Evolutionary conservation across 2,797 vertebrate genomes (phyloP).

Genomic region (Phataginus tricuspis): DNA sequence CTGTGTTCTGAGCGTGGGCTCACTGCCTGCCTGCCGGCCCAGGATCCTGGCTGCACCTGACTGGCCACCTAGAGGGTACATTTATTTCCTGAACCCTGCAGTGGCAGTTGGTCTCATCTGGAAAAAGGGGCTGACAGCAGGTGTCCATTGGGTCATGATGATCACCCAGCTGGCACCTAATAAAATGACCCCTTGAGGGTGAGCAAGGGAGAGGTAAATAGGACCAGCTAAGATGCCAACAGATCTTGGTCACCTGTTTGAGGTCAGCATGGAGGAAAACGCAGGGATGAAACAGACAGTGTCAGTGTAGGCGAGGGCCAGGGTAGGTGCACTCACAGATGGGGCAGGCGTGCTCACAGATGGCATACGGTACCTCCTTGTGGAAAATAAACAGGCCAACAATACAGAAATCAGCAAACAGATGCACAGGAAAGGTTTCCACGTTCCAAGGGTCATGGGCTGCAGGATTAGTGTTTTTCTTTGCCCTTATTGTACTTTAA

Average conservation of each 20-base stretch:
- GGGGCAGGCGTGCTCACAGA: too few species aligned
- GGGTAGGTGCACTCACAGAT: too few species aligned
- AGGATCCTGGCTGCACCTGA: neutral
- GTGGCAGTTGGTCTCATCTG: neutral
- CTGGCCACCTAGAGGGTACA: neutral
- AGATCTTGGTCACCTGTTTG: neutral
- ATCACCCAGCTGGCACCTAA: too few species aligned
- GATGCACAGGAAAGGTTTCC: rapidly evolving
- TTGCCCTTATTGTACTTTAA: neutral
- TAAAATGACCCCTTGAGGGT: neutral
- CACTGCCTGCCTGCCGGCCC: neutral
- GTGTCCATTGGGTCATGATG: neutral
- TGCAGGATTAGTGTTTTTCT: neutral
- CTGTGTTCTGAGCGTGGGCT: neutral
- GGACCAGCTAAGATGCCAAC: neutral
- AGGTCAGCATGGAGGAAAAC: too few species aligned
- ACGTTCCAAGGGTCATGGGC: rapidly evolving
- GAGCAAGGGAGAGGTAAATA: rapidly evolving
- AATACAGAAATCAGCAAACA: rapidly evolving
- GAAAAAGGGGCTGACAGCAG: neutral
- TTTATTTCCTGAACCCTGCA: neutral
- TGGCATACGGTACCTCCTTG: neutral
- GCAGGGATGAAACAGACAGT: neutral
- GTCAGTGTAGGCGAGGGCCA: rapidly evolving
- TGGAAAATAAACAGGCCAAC: rapidly evolving